Conservation (phyloP, 2,888 invertebrate genomes). For the Himalopsyche tibetana region DNA sequence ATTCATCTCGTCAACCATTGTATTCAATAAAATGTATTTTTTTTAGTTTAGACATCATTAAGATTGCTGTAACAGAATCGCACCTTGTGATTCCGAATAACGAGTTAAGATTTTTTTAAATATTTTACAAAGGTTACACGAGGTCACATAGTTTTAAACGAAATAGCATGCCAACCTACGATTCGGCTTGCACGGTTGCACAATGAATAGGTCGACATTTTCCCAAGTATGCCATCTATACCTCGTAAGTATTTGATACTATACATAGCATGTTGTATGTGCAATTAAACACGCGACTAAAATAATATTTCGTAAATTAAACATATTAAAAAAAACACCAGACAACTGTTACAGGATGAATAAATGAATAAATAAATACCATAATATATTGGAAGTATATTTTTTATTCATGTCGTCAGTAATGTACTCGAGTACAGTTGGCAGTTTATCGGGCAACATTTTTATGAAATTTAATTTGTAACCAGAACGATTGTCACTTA, state of each 20-base stretch:
- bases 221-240: constrained; percentile 20
- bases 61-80: not conserved
- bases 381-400: not conserved
- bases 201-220: constrained; percentile 29
- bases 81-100: not conserved
- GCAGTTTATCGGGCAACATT: not conserved
- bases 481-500: not conserved
- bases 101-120: not conserved
- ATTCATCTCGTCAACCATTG: constrained; percentile 2
- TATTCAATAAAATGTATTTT: not conserved
- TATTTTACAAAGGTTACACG: constrained; percentile 16
- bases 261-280: constrained; percentile 4
- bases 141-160: constrained; percentile 13
- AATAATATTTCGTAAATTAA: constrained; percentile 8
- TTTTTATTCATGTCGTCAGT: not conserved
- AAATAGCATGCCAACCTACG: constrained; percentile 23
- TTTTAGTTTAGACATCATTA: not conserved
- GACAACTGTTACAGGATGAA: not conserved
- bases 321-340: not conserved
- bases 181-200: constrained; percentile 9
- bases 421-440: not conserved
- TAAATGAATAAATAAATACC: not conserved
- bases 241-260: not conserved
- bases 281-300: constrained; percentile 18
- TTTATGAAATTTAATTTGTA: constrained; percentile 11